Evolutionary conservation across 2,888 invertebrate genomes (phyloP), one percentile per base, ranked within the genome.

Genomic region (Creontiades dilutus): DNA sequence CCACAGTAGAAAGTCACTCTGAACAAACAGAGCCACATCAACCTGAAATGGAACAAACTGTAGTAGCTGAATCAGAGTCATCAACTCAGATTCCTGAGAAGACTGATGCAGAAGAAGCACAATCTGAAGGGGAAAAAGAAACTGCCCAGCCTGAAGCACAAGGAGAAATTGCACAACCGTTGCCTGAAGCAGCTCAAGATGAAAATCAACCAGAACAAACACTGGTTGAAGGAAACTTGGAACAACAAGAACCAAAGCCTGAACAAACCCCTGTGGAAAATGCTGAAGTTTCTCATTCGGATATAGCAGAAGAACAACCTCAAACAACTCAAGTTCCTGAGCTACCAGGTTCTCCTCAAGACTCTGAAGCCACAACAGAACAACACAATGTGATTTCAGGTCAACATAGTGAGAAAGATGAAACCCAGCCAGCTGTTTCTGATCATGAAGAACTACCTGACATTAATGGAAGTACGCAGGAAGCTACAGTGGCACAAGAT

Each of bases 271-370:
- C 3, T 55, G 52, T 19, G 5, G 91, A 91, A 86, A 23, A 87
- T 55, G 9, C 52, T 86, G 81, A 78, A 48, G 86, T 86, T 48
- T 86, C 57, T 14, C 86, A 88, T n/a, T 84, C 48, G 3, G 89
- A 89, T 13, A 81, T 55, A 84, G 16, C 76, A 27, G 57, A 92
- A 2, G 87, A 91, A 78, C 91, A 89, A 82, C 82, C 28, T 48
- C 48, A 90, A 89, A 80, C 78, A 27, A 75, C 76, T 12, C 48
- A 87, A 14, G 90, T 90, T 46, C 89, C 91, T 23, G 91, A 92
- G 27, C 91, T 5, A 0, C 68, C 90, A 89, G 91, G 91, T 27
- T 90, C 91, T 52, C 92, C 92, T 19, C 92, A 92, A 76, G 92
- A 91, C 0, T 91, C 92, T 19, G 78, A 80, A 19, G 19, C 28